A percentile compares a stretch with the other conserved stretches of the same genome.
Evolutionary conservation across 2,888 invertebrate species (phyloP).

Genomic region (Urechis unicinctus): DNA sequence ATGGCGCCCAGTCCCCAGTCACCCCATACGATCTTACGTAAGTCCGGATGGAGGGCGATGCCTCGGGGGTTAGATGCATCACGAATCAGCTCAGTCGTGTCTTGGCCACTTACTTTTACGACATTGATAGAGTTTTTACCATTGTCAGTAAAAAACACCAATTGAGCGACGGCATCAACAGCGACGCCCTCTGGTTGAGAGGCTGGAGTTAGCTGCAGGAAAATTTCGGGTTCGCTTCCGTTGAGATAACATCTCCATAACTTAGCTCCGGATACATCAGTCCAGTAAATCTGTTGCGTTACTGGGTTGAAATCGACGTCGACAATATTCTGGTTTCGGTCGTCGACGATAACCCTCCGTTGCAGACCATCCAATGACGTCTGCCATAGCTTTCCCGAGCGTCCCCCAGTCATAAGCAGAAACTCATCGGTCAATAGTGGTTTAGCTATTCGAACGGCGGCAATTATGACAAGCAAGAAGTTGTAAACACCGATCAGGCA

Average conservation of each 20-base stretch:
- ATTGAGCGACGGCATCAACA: slow-evolving; percentile 13
- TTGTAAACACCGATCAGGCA: too few relatives aligned
- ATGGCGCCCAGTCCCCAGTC: slow-evolving; percentile 16
- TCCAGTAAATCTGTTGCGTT: slow-evolving; percentile 11
- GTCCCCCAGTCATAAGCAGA: slow-evolving; percentile 11
- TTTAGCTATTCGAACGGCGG: too few relatives aligned
- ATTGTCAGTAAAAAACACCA: slow-evolving; percentile 16
- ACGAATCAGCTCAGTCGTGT: slow-evolving; percentile 6
- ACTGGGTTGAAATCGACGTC: slow-evolving; percentile 7
- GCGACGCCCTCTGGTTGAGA: slow-evolving; percentile 15
- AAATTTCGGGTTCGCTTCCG: background rate
- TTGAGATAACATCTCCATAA: slow-evolving; percentile 7
- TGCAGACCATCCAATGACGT: slow-evolving; percentile 10
- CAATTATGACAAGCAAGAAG: too few relatives aligned
- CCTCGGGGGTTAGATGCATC: too few relatives aligned
- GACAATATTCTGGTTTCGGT: slow-evolving; percentile 4
- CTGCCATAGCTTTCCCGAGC: slow-evolving; percentile 10
- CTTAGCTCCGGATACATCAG: slow-evolving; percentile 6
- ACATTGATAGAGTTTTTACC: slow-evolving; percentile 11
- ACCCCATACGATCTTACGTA: slow-evolving; percentile 14
- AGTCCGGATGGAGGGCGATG: too few relatives aligned
- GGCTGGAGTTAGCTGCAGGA: slow-evolving; percentile 4
- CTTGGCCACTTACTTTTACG: background rate
- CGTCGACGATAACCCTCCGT: slow-evolving; percentile 1
- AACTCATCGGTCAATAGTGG: too few relatives aligned